Conservation (phyloP, 2,797 vertebrate genomes). For the Apogon talboti region DNA sequence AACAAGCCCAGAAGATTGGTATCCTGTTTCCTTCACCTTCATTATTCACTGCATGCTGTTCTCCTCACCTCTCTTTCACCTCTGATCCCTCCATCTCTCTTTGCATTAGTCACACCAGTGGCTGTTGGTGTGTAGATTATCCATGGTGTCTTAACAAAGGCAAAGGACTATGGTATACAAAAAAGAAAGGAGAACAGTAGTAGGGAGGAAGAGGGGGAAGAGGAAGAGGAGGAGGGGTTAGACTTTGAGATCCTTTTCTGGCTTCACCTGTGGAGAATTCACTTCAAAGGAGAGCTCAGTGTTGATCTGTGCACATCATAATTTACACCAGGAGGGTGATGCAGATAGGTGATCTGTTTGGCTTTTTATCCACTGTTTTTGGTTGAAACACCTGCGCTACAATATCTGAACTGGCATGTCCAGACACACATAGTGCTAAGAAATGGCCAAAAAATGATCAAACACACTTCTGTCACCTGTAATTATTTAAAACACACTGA, state of each 20-base stretch:
- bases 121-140: slow-evolving; percentile 55
- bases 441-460: too few relatives aligned
- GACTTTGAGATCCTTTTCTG: slow-evolving; percentile 15
- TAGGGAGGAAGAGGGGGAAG: slow-evolving; percentile 20
- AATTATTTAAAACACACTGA: too few relatives aligned
- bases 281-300: slow-evolving; percentile 37
- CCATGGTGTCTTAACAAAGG: slow-evolving; percentile 43
- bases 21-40: slow-evolving; percentile 17
- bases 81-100: slow-evolving; percentile 15
- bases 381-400: slow-evolving; percentile 27
- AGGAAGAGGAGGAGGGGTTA: slow-evolving; percentile 11
- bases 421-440: slow-evolving; percentile 1
- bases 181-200: slow-evolving; percentile 25
- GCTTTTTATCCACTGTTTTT: slow-evolving; percentile 14
- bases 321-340: slow-evolving; percentile 21
- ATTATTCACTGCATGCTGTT: slow-evolving; percentile 26
- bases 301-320: slow-evolving; percentile 24
- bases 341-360: slow-evolving; percentile 24
- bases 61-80: slow-evolving; percentile 32
- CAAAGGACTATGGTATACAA: slow-evolving; percentile 27
- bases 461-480: too few relatives aligned
- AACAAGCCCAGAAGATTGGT: slow-evolving; percentile 1
- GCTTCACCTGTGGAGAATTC: slow-evolving; percentile 30
- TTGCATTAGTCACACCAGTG: slow-evolving; percentile 54
- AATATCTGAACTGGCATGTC: slow-evolving; percentile 1